Evolutionary conservation across 2,113 vertebrate species (phyloP).

Genomic region (Anthoscopus minutus): DNA sequence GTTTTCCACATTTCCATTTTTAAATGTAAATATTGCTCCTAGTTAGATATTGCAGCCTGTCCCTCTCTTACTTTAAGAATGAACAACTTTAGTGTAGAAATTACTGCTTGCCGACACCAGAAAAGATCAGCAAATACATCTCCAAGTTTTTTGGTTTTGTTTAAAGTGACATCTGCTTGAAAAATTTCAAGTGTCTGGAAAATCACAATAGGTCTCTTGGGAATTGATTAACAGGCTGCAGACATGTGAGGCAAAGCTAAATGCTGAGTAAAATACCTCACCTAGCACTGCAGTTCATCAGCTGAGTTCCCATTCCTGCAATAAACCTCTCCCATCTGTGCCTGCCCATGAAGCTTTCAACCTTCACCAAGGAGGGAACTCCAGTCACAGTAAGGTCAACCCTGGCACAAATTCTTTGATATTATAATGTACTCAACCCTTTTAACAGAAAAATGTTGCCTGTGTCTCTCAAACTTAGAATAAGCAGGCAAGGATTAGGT

Average conservation of each 20-base stretch:
- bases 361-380: neutral
- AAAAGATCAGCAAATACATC: neutral
- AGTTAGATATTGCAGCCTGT: neutral
- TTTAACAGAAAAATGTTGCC: neutral
- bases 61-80: neutral
- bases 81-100: neutral
- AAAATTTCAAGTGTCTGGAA: slow-evolving; percentile 37
- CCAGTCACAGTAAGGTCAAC: neutral
- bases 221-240: slow-evolving; percentile 14
- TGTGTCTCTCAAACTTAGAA: neutral
- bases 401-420: neutral
- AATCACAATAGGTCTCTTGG: slow-evolving; percentile 1
- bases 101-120: neutral
- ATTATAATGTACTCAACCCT: neutral
- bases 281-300: neutral
- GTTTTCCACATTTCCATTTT: neutral
- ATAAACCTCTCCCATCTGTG: slow-evolving; percentile 39
- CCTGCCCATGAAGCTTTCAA: neutral
- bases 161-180: slow-evolving; percentile 42
- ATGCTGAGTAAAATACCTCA: slow-evolving; percentile 24
- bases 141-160: neutral
- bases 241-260: neutral
- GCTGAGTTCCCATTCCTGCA: neutral
- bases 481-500: neutral
- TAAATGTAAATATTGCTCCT: neutral